Evolutionary conservation across 2,797 vertebrate genomes (phyloP), one percentile per base, ranked within the genome.

Genomic region (Neosilurus hyrtlii): DNA sequence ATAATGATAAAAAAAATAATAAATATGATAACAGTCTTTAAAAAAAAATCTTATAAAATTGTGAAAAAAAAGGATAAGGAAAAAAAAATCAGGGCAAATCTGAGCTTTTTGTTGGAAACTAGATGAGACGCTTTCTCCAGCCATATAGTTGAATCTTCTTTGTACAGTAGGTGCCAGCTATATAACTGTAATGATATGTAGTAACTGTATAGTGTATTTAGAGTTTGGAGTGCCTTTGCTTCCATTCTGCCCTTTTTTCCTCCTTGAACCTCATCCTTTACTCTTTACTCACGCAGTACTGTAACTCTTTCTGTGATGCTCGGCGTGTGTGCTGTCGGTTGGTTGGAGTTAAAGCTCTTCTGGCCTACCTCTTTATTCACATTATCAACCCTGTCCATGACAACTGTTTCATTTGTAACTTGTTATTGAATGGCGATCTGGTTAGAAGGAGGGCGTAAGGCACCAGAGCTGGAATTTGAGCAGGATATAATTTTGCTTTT

Each of bases 201-300:
- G 96, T 96, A 93, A 96, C 80, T 98, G 96, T 98, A 97, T 98
- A 99, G 97, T 99, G 96, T 97, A 97, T 97, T 96, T 96, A 98
- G 97, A 97, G 97, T 98, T 99, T 98, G 96, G 97, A 98, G 97
- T 99, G 97, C 97, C 97, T 99, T 99, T 96, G 96, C 96, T 97
- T 97, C 96, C 96, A 96, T 96, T 94, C n/a, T n/a, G n/a, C n/a
- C n/a, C n/a, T n/a, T n/a, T n/a, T n/a, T n/a, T n/a, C 84, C 90
- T 83, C 61, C 61, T 11, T 1, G 12, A 43, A 43, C 72, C 35
- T 80, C 85, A 82, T 87, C 80, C 93, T 92, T 89, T 91, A 16
- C 57, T 59, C 57, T 5, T 74, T 57, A 91, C 80, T 49, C 63
- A 65, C 82, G 52, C 20, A 85, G 84, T 83, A 83, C 84, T 86